Evolutionary conservation across 23 tunicate genomes (phyloP), one percentile per base, ranked within the genome.

Genomic region (Aplidium turbinatum): DNA sequence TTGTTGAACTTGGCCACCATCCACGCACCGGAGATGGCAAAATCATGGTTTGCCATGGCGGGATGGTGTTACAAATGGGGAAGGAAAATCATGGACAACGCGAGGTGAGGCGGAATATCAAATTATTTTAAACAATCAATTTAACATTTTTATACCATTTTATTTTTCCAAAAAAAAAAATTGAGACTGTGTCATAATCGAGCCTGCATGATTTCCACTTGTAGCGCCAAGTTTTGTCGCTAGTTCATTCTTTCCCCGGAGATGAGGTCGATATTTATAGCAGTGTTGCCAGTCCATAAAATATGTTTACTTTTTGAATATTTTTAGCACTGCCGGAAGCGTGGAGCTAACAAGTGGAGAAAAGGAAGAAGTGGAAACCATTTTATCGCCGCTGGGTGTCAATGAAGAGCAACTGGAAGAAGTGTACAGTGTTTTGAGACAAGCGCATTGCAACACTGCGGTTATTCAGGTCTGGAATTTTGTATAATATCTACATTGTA

Each of bases 11-110:
- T 83, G 39, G 85, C 99, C 28, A 86, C 99, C 3, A 55, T 39
- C 55, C 86, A 81, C 38, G 81, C 89, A 21, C 99, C 99, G 7
- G 68, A 78, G n/a, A 26, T 76, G 57, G 90, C 95, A 25, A 94
- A 94, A 57, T 72, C 99, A 0, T 86, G 94, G 90, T 77, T 87
- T 34, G 47, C 51, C 6, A 56, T 92, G 68, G 99, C 94, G 1
- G 85, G 90, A 36, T 94, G 94, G 94, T 87, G 86, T 58, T 94
- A 83, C 68, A 94, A 94, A 64, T 94, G 95, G 99, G 99, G 99
- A 29, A 82, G 89, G 57, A 87, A 87, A 34, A 72, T 82, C 13
- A 77, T 94, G 23, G 99, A 94, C 61, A 32, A 75, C 11, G 83
- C 98, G 13, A 83, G 85, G 96, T 88, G n/a, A n/a, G n/a, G n/a